These are phyloP conservation scores for Resseliella maxima DNA, from an alignment of 2,888 invertebrate genomes.

Conservation along the genomic window DNA sequence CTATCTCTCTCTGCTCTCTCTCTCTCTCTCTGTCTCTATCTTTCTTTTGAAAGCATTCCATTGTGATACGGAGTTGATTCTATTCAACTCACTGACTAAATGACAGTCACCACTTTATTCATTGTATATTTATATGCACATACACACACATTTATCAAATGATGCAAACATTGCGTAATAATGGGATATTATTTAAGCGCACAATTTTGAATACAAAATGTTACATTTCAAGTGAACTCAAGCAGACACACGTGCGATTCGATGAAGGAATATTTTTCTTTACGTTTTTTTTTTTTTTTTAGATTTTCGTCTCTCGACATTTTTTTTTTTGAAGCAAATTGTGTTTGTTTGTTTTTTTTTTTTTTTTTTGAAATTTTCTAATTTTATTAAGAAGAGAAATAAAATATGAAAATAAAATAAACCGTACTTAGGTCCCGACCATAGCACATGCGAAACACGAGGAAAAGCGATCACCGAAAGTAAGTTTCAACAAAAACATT, in stretches of 20 bases:
- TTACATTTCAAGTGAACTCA: not conserved
- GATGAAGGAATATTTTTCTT: too few species aligned
- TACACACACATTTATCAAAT: conserved; percentile 41
- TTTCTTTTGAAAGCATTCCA: too few species aligned
- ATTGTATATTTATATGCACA: not conserved
- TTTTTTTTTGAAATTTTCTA: not conserved
- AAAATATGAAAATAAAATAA: conserved; percentile 1
- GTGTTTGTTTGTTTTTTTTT: not conserved
- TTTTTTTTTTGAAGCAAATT: not conserved
- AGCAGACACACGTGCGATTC: not conserved
- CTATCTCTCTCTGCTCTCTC: too few species aligned
- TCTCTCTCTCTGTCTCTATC: too few species aligned
- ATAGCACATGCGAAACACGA: conserved; percentile 66
- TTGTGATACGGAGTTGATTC: too few species aligned
- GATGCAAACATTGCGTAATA: conserved; percentile 15
- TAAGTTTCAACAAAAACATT: conserved; percentile 63
- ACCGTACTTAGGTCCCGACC: conserved; percentile 66
- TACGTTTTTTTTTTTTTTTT: too few species aligned
- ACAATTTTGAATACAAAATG: not conserved
- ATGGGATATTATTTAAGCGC: not conserved
- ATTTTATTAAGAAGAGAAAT: not conserved
- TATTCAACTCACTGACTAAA: too few species aligned
- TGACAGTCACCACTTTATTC: too few species aligned
- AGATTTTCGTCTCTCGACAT: too few species aligned
- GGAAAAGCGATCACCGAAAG: conserved; percentile 63